Conservation (phyloP, 2,797 vertebrate species). For the Emys orbicularis region DNA sequence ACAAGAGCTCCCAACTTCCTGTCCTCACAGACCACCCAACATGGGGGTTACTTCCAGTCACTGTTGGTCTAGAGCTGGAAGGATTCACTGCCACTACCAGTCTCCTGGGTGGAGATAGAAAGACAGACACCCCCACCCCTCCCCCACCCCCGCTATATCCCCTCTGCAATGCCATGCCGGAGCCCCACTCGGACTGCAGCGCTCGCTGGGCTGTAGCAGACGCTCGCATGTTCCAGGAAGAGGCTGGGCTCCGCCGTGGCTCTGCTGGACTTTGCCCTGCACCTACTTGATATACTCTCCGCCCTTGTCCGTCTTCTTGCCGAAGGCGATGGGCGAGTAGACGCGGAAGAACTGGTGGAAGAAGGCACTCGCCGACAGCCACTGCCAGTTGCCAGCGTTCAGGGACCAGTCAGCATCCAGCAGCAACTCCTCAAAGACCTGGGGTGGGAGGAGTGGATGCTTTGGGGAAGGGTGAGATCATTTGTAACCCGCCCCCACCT, state of each 20-base stretch:
- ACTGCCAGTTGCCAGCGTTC: constrained; percentile 86
- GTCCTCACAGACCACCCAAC: neutral
- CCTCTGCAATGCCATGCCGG: neutral
- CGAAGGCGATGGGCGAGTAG: constrained; percentile 82
- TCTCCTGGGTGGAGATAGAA: neutral
- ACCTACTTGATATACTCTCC: constrained; percentile 85
- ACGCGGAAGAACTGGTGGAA: constrained; percentile 85
- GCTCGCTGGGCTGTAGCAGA: neutral
- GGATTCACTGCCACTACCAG: neutral
- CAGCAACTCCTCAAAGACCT: constrained; percentile 85
- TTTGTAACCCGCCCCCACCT: accelerated
- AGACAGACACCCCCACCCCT: no score
- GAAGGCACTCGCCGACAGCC: constrained; percentile 86
- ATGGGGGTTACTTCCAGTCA: neutral
- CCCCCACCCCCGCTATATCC: neutral
- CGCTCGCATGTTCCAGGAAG: neutral
- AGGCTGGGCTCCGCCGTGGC: neutral
- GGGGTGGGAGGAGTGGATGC: neutral
- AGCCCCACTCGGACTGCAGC: neutral
- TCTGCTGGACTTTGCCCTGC: accelerated
- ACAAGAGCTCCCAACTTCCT: neutral
- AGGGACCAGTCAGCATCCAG: constrained; percentile 85
- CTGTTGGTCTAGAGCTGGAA: neutral
- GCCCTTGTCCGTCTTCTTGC: constrained; percentile 84
- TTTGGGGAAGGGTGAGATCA: neutral